phyloP scores from a whole-genome alignment of 2,888 invertebrate species.

The Troides oblongomaculatus region DNA sequence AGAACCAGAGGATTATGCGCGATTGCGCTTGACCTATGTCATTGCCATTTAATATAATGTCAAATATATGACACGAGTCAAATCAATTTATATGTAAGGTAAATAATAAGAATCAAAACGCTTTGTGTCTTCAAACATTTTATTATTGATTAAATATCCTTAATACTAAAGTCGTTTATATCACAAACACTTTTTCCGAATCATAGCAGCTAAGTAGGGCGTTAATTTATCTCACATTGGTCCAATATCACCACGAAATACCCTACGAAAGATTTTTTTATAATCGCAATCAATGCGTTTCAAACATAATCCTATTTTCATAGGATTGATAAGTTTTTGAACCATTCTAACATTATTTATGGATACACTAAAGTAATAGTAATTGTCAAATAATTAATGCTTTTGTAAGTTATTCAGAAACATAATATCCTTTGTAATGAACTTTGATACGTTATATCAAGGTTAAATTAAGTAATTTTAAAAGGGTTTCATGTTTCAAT shows the following conservation, averaged over 20 bases:
- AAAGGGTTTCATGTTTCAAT: too few relatives aligned
- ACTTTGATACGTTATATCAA: too few relatives aligned
- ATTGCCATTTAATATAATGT: too few relatives aligned
- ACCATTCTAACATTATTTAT: not conserved
- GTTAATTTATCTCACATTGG: constrained; percentile 40
- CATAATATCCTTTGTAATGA: not conserved
- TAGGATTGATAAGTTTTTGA: not conserved
- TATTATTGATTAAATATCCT: constrained; percentile 55
- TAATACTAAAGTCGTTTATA: constrained; percentile 51
- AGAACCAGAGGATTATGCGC: too few relatives aligned
- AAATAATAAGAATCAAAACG: constrained; percentile 27
- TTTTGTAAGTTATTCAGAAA: not conserved
- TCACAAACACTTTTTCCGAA: constrained; percentile 56
- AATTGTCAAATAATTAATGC: not conserved
- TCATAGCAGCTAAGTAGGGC: constrained; percentile 47
- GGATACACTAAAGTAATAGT: not conserved
- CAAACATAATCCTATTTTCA: not conserved
- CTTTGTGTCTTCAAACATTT: constrained; percentile 50
- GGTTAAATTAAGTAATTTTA: too few relatives aligned
- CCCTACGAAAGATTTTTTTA: constrained; percentile 11
- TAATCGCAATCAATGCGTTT: not conserved
- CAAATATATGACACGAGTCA: too few relatives aligned
- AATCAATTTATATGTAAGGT: not conserved
- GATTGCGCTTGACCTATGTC: too few relatives aligned
- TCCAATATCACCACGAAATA: constrained; percentile 38